Conservation (phyloP, 2,888 invertebrate species). For the Rapana venosa region DNA sequence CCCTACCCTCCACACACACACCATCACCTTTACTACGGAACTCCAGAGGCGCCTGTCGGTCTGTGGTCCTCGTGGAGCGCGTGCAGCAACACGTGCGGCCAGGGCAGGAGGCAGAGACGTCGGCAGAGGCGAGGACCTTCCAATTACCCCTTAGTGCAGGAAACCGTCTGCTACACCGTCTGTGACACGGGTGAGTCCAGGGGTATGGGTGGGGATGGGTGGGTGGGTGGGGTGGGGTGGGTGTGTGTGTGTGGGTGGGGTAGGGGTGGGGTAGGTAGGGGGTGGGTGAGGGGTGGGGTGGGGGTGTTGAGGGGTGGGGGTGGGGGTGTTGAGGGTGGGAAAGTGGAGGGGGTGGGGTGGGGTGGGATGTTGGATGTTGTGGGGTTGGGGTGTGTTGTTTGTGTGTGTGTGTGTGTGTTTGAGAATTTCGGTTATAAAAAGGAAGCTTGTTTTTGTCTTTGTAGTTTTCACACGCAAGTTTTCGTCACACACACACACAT, state of each 20-base stretch:
- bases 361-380: too few species aligned
- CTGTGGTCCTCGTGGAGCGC: constrained; percentile 28
- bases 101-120: constrained; percentile 23
- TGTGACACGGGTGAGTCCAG: constrained; percentile 38
- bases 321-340: background rate
- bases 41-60: background rate
- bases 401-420: too few species aligned
- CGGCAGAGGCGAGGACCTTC: constrained; percentile 1
- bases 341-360: too few species aligned
- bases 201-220: background rate
- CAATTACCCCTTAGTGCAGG: constrained; percentile 23
- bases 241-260: too few species aligned
- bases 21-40: background rate
- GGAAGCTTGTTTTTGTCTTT: too few species aligned
- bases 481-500: too few species aligned
- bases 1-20: too few species aligned
- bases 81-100: constrained; percentile 40
- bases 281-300: background rate
- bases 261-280: too few species aligned
- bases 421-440: too few species aligned
- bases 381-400: too few species aligned
- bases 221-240: too few species aligned
- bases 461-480: too few species aligned
- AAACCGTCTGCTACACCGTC: constrained; percentile 43
- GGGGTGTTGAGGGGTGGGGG: background rate